Conservation (phyloP, 2,797 vertebrate species). For the Smutsia gigantea region DNA sequence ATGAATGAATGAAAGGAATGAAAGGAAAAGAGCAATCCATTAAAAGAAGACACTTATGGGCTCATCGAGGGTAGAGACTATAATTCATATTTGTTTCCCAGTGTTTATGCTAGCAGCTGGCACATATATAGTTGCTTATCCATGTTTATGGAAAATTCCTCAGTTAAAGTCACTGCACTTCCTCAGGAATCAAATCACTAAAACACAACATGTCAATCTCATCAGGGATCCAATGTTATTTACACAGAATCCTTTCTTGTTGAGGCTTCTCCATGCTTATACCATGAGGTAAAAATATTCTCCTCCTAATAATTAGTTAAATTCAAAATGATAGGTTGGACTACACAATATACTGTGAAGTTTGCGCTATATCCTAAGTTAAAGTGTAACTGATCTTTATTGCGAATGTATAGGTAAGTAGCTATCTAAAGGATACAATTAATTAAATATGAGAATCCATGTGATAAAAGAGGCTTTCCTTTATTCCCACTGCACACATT, state of each 20-base stretch:
- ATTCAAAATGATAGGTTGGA: conserved; percentile 71
- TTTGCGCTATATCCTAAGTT: conserved; percentile 3
- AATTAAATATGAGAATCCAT: background rate
- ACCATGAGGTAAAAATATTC: background rate
- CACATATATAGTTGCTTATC: background rate
- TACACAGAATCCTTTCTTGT: background rate
- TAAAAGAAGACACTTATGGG: background rate
- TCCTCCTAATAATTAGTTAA: conserved; percentile 40
- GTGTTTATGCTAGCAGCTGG: background rate
- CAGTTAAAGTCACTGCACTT: background rate
- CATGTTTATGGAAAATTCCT: background rate
- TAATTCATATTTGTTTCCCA: background rate
- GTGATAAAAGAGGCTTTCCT: background rate
- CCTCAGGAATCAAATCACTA: background rate
- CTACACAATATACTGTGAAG: conserved; percentile 42
- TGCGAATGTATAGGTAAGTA: background rate
- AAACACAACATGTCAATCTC: background rate
- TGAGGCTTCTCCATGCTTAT: background rate
- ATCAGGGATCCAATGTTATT: background rate
- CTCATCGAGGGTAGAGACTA: background rate
- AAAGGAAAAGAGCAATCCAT: background rate
- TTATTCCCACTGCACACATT: background rate
- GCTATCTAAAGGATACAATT: background rate
- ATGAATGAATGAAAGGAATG: background rate
- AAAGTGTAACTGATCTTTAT: background rate